Conservation (phyloP, 2,797 vertebrate genomes). For the Graptemys geographica region DNA sequence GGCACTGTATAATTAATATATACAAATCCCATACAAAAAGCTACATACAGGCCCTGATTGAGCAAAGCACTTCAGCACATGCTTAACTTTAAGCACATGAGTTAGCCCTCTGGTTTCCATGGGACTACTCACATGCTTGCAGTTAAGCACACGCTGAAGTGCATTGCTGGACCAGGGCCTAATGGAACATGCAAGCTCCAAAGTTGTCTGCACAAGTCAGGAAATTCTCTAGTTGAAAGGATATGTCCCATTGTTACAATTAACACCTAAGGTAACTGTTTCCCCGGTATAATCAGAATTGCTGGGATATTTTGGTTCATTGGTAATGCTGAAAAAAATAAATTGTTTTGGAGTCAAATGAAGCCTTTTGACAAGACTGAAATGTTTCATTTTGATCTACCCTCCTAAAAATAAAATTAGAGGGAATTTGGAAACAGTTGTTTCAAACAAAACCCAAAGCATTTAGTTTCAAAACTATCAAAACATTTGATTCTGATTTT, state of each 20-base stretch:
- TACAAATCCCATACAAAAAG: not conserved
- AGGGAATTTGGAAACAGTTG: not conserved
- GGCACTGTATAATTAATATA: not conserved
- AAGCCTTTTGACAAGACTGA: not conserved
- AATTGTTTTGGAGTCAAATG: not conserved
- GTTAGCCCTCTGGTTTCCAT: not conserved
- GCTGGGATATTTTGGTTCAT: not conserved
- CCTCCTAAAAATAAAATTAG: not conserved
- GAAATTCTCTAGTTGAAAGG: not conserved
- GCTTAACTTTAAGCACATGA: not conserved
- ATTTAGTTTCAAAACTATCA: not conserved
- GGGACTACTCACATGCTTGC: not conserved
- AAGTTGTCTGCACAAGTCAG: not conserved
- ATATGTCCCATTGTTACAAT: not conserved
- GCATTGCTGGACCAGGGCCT: not conserved
- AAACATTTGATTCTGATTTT: not conserved
- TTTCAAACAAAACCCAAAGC: not conserved
- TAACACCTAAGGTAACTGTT: not conserved
- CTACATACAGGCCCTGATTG: not conserved
- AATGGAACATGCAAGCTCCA: not conserved
- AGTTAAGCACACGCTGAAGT: not conserved
- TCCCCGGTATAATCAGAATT: not conserved
- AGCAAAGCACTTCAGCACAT: not conserved
- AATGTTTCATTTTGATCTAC: not conserved
- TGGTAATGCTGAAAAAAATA: not conserved